These are phyloP conservation scores for Herminia tarsipennalis DNA, from an alignment of 2,888 invertebrate genomes.

Conservation along the genomic window DNA sequence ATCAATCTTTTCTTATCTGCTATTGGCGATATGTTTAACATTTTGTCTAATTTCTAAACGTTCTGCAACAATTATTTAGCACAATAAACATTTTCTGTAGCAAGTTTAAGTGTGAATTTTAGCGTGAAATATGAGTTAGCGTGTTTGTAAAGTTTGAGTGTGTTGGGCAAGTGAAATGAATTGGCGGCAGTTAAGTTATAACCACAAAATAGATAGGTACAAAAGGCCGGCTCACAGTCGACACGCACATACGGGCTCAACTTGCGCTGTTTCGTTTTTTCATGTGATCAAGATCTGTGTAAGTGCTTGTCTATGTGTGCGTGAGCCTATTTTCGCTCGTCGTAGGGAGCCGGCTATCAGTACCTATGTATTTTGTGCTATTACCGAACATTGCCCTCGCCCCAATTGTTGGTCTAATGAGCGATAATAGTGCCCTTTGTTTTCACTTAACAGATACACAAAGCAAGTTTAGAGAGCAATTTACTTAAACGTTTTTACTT, in stretches of 20 bases:
- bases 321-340: no score
- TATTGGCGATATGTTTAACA: no score
- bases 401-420: slow-evolving; percentile 62
- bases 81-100: slow-evolving; percentile 2
- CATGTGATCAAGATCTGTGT: no score
- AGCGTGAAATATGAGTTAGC: slow-evolving; percentile 41
- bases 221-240: no score
- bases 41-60: background rate
- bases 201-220: no score
- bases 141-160: slow-evolving; percentile 26
- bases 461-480: slow-evolving; percentile 23
- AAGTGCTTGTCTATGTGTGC: no score
- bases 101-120: slow-evolving; percentile 19
- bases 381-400: slow-evolving; percentile 55
- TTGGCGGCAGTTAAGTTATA: slow-evolving; percentile 49
- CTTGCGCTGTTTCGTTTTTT: no score
- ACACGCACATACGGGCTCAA: no score
- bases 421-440: slow-evolving; percentile 60
- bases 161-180: slow-evolving; percentile 53
- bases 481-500: slow-evolving; percentile 19
- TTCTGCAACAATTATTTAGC: background rate
- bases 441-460: slow-evolving; percentile 43
- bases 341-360: no score
- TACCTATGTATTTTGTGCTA: no score
- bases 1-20: no score